Evolutionary conservation across 2,888 invertebrate species (phyloP), one percentile per base, ranked within the genome.

Genomic region (Drosophila emarginata): DNA sequence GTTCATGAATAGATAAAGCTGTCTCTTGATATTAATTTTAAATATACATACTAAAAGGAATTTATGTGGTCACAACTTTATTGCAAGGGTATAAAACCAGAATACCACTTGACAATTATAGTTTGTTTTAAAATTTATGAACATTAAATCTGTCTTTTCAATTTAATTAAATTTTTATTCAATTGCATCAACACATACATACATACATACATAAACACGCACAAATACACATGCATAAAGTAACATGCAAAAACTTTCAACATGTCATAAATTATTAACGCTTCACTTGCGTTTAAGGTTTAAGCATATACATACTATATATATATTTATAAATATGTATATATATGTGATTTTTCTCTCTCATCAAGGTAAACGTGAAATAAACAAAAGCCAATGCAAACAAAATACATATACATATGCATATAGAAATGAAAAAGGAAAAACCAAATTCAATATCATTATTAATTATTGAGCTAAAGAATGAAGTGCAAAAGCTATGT

Each of bases 81-180:
- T 18, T 21, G 45, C 45, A 45, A 11, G 45, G 18, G 45, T 45
- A 45, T 45, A 45, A 18, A 45, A 45, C 18, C 11, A 2, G 12
- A 36, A 69, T 61, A 76, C 63, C 85, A 79, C 72, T 73, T 71
- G 79, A 80, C 72, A 77, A 75, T 85, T 76, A 64, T 50, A 54
- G 53, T 71, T 74, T 39, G 61, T 61, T 74, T 75, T 57, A 71
- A 66, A 72, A 74, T 73, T 67, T 52, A 61, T 59, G 45, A 68
- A 63, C 21, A 53, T 51, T 62, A 64, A 61, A 65, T 67, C 75
- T 57, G 67, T 64, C 64, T 78, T 76, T 78, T 68, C 70, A 72
- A 77, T 78, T 68, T 61, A 76, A 78, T 67, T 61, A 53, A 28
- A 66, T 72, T 67, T 70, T 26, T 15, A 70, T 74, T 72, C 23